These are phyloP conservation scores for Chlorospingus semifuscus DNA, from an alignment of 2,797 vertebrate genomes.

Conservation along the genomic window DNA sequence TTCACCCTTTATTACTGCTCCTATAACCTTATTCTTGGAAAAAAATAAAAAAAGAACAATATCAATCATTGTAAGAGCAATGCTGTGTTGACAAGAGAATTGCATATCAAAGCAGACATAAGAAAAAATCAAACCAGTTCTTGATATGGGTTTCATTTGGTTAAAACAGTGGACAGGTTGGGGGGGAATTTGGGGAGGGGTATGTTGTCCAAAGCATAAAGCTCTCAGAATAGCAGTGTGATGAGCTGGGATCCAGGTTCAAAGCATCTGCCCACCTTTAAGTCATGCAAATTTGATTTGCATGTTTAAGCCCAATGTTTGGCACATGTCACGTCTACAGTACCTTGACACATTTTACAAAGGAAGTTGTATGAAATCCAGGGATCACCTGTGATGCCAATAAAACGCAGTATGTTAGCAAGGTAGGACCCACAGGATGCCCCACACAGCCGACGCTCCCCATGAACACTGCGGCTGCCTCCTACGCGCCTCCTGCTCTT, in stretches of 20 bases:
- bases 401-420: constrained; percentile 53
- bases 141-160: constrained; percentile 25
- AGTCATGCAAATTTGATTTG: constrained; percentile 64
- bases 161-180: not conserved
- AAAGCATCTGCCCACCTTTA: constrained; percentile 62
- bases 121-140: not conserved
- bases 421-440: constrained; percentile 20
- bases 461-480: not conserved
- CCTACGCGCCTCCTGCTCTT: not conserved
- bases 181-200: not conserved
- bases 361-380: constrained; percentile 56
- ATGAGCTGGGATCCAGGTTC: constrained; percentile 46
- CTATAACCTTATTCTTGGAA: not conserved
- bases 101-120: not conserved
- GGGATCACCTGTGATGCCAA: constrained; percentile 55
- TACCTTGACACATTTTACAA: constrained; percentile 63
- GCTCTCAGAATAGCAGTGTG: constrained; percentile 44
- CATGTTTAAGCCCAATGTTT: constrained; percentile 58
- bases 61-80: constrained; percentile 33
- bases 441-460: constrained; percentile 12
- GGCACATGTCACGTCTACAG: constrained; percentile 52
- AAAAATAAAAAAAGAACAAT: not conserved
- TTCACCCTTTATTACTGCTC: not conserved
- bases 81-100: constrained; percentile 17
- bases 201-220: constrained; percentile 52